Base-by-base conservation (phyloP, 2,888 invertebrate species). In the Erynnis tages region DNA sequence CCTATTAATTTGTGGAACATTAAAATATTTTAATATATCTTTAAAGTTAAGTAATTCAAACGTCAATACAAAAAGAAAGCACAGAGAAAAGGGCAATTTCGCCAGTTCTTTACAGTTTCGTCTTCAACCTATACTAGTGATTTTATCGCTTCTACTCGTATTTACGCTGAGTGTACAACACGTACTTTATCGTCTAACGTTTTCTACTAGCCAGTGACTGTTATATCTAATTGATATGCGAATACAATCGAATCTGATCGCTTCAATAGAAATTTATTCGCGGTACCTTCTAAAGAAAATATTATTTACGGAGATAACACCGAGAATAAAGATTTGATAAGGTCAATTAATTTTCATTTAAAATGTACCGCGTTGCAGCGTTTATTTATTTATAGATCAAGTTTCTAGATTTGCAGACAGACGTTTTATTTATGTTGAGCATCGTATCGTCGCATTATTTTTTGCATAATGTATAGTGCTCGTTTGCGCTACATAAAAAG, bases 221-320 rank as follows among this genome's bases (percentile, higher is more conserved):
- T 69, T 73, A 69, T 65, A 63, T 63, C 62, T 70, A 74, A 77
- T 79, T 77, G 69, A 70, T 72, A 66, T 57, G 59, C 57, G 57
- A 54, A 55, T 66, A 55, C 55, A 59, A 56, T 52, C 52, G 44
- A 52, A 52, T 44, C 52, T 37, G 52, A 52, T 52, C 52, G 44
- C 52, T 37, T 52, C 52, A 44, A 52, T 52, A 52, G 52, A 52
- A 52, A 44, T 52, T 52, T 63, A 55, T 57, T 52, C 32, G 57
- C 57, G 59, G 60, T 55, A 37, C 23, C 54, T 46, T 61, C 46
- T 59, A 55, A 53, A 61, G 54, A 43, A 37, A 61, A 54, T 61
- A 61, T 61, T 61, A 61, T 66, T 59, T 57, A 57, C 54, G 35
- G 23, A 41, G 46, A 47, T 45, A 46, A 52, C 37, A 23, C 52